Evolutionary conservation across 2,113 vertebrate species (phyloP), one percentile per base, ranked within the genome.

Genomic region (Cynocephalus volans): DNA sequence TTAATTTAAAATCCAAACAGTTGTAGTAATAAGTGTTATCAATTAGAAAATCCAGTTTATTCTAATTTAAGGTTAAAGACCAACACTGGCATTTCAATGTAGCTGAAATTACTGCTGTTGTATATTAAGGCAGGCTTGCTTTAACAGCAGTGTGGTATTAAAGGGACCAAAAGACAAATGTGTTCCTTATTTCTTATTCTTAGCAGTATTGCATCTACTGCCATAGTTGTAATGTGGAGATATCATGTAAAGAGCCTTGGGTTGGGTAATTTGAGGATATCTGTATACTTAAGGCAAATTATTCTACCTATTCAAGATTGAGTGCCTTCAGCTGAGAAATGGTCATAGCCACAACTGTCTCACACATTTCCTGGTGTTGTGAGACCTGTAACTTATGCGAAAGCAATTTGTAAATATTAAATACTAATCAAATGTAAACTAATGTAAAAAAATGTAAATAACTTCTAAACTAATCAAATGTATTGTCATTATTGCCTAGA

Each of bases 1-100:
- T 87, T 94, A 91, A 92, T 62, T 69, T 73, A 97, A 86, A 97
- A 77, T 76, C 18, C 33, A 72, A 81, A 96, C 19, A 48, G 21
- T 90, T 85, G 18, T 23, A 92, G 8, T 72, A 70, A 58, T 56
- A 48, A 54, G 56, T 65, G 11, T 45, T 73, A 60, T 94, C 73
- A 73, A 7, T 82, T 77, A 73, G 50, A 82, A 92, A 24, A 75
- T 70, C 88, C 26, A 82, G 6, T 82, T 95, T 93, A 76, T 92
- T 92, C 45, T 85, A 24, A 64, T 83, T 96, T 91, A 93, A 56
- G 19, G 17, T 67, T 94, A 81, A 97, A 90, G 19, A 15, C 11
- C 72, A 77, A 26, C 56, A 45, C 33, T 52, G 28, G 19, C 70
- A 83, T 83, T 77, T 79, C 28, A 17, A 19, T 72, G 24, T 58